Evolutionary conservation across 2,797 vertebrate genomes (phyloP), one percentile per base, ranked within the genome.

Genomic region (Epinephelus malabaricus): DNA sequence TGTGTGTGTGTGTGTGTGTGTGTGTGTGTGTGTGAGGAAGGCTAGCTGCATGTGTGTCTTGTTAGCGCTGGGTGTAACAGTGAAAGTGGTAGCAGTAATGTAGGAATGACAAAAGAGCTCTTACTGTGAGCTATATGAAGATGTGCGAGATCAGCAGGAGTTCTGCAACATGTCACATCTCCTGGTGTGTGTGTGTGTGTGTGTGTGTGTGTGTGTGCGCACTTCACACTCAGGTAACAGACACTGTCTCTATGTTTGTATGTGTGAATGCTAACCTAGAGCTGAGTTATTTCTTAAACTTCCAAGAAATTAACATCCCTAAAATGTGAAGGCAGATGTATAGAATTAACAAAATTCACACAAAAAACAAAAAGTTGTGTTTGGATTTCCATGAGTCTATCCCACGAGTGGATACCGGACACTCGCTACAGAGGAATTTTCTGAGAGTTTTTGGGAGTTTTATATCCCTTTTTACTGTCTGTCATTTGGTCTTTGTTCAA

Each of bases 31-130:
- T 21, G 47, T 15, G 58, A 49, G 27, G 40, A 2, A 25, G 72
- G 14, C 54, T 21, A 56, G 45, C 73, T 54, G 62, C 46, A 56
- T 69, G 83, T 73, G 83, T 53, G 76, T 71, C 86, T 92, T 84
- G 88, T 92, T 92, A 91, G 82, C 46, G 15, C 73, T 30, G 74
- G 73, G 70, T 82, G 77, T 63, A 88, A 87, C 78, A 76, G 90
- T 76, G 69, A 59, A 90, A 87, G 86, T 76, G 85, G 86, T 78
- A 81, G 81, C 78, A 69, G 56, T 81, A 89, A 92, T 86, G 89
- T 89, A 81, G 78, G 81, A 82, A 81, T 83, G 88, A 91, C 85
- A 88, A 82, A 91, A 69, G 85, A 89, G 82, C 77, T 85, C 89
- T 38, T 8, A 79, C 90, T 76, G 89, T 73, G 89, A 89, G 73